Percentiles rank a stretch among this genome's conserved stretches.
These are phyloP conservation scores for Clarias platycephalus DNA, from an alignment of 2,797 vertebrate genomes.

Conservation along the genomic window DNA sequence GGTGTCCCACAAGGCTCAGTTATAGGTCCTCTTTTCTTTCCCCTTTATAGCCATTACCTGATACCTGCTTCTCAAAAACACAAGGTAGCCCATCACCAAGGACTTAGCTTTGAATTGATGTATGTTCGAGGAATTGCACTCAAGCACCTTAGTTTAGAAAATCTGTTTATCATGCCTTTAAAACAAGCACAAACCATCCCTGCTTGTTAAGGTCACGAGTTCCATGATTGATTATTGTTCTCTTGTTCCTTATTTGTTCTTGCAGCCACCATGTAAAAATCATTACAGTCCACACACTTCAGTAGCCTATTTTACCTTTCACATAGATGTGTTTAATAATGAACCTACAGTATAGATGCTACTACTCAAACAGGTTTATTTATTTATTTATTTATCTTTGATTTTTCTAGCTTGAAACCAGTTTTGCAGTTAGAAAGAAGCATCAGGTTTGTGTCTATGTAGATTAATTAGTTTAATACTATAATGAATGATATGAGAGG, in stretches of 20 bases:
- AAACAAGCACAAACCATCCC: not conserved
- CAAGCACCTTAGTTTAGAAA: not conserved
- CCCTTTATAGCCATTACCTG: not conserved
- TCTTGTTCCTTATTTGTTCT: not conserved
- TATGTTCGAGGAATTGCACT: not conserved
- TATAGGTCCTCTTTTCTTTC: not conserved
- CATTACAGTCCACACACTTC: no score
- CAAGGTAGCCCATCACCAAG: not conserved
- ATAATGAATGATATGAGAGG: not conserved
- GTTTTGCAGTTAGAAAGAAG: not conserved
- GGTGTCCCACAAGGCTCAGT: not conserved
- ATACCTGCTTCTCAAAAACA: not conserved
- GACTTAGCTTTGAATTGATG: not conserved
- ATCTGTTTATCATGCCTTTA: not conserved
- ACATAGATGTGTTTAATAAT: not conserved
- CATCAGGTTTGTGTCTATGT: not conserved
- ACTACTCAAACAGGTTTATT: not conserved
- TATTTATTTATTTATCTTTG: not conserved
- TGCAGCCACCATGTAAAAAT: not conserved
- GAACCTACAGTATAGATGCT: not conserved
- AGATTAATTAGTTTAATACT: constrained; percentile 4
- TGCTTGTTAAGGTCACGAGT: not conserved
- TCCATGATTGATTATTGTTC: not conserved
- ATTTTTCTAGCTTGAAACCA: not conserved
- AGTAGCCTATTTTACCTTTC: not conserved